Evolutionary conservation across 2,888 invertebrate species (phyloP), one percentile per base, ranked within the genome.

Genomic region (Tetramorium bicarinatum): DNA sequence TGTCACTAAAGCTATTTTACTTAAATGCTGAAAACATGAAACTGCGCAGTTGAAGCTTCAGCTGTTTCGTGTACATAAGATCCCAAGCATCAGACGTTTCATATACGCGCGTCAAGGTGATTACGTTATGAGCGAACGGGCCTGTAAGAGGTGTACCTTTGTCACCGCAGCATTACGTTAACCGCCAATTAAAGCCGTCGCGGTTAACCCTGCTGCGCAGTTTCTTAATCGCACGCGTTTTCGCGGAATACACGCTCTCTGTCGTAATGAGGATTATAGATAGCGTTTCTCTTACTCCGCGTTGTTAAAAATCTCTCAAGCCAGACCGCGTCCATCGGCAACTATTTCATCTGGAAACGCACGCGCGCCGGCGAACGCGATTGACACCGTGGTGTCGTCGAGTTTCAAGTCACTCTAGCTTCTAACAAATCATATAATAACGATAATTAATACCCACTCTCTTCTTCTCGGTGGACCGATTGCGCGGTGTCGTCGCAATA

Each of bases 181-280:
- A 85, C 83, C 88, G 84, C 69, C 88, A 90, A 89, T 89, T 89
- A 89, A 85, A 89, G 85, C 52, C 52, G n/a, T 85, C 79, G 86
- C 77, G 88, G 85, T 89, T 89, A 89, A 90, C 90, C 87, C 84
- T 80, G 90, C 82, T 52, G 82, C 86, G 87, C 90, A 83, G 83
- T 89, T 90, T 88, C 88, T 90, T 85, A 87, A 89, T 85, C 87
- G 88, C 72, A 75, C 90, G 83, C 66, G 74, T 89, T 89, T 89
- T 89, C 87, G 56, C 82, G 84, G 86, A 87, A 85, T 85, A 83
- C 82, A 74, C 75, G 82, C 86, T 81, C 62, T 80, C 82, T 82
- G 77, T 82, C 80, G 62, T 61, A 79, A 82, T 74, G 64, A 72
- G 72, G 62, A 85, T 71, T 64, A 54, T 64, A 62, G 64, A 59